Evolutionary conservation across 2,888 invertebrate species (phyloP), one percentile per base, ranked within the genome.

Genomic region (Sminthurides aquaticus): DNA sequence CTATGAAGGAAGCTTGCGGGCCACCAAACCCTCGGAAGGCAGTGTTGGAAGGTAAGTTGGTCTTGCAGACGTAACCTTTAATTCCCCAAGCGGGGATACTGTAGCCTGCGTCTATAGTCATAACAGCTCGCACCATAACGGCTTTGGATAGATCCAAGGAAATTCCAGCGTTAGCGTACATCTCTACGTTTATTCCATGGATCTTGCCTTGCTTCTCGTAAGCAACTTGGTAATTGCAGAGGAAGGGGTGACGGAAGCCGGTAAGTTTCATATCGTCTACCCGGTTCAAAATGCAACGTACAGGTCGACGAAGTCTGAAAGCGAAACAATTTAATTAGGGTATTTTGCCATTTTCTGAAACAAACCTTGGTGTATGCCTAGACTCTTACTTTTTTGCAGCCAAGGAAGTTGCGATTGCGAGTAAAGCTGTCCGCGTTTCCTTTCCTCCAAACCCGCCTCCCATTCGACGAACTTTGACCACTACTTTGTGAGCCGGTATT

Each of bases 391-490:
- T 84, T 72, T 85, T 82, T 1, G 95, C 94, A 2, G 94, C 91
- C 0, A 94, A 77, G 0, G 90, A 89, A 5, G 87, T 86, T 0
- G 91, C 89, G 26, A 91, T 77, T 0, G 87, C 85, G 0, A 89
- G 78, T 3, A 86, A 75, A 67, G 83, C 79, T 1, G 85, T 82
- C 57, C 90, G 83, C 0, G 90, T 87, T 78, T 96, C 95, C 80
- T 97, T 97, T 0, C 96, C 97, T 11, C 97, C 97, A 78, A 97
- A 97, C 28, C 93, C 96, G 24, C 97, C 97, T 0, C 95, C 97
- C 76, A 97, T 81, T 62, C 97, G 56, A 29, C 68, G 62, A 49
- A 67, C 66, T 29, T 60, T 64, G 25, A 67, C 67, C 8, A 27
- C 43, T 5, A 73, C 62, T 25, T 68, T 60, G 49, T 81, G 79